A percentile compares a stretch with the other conserved stretches of the same genome.
Conservation (phyloP, 2,797 vertebrate genomes). For the Spinus olivaceus region DNA sequence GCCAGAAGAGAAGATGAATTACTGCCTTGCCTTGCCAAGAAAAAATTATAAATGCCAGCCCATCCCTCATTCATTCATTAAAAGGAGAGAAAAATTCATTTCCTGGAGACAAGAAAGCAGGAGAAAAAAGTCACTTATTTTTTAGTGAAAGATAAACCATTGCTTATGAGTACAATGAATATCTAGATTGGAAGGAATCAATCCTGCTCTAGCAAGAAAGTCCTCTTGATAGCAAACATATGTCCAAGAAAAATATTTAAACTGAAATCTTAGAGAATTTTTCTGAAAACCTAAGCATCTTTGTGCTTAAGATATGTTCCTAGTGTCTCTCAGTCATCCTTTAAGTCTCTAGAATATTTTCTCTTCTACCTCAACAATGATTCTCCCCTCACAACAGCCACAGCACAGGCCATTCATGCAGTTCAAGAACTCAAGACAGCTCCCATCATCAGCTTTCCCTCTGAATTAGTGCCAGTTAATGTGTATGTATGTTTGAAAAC, state of each 20-base stretch:
- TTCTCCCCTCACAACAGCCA: not conserved
- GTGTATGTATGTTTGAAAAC: not conserved
- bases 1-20: not conserved
- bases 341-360: not conserved
- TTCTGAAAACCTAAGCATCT: not conserved
- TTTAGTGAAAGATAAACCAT: not conserved
- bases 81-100: not conserved
- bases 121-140: not conserved
- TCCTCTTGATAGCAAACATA: not conserved
- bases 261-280: not conserved
- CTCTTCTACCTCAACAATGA: not conserved
- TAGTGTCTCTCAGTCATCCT: not conserved
- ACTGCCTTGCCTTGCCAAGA: not conserved
- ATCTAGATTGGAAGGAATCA: not conserved
- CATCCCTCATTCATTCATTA: not conserved
- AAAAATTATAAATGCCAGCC: not conserved
- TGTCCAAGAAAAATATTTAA: not conserved
- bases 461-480: constrained; percentile 34
- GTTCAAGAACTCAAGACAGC: not conserved
- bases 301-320: not conserved
- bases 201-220: not conserved
- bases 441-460: not conserved
- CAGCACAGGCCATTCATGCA: not conserved
- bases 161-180: not conserved
- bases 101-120: not conserved